These are phyloP conservation scores for Microplitis demolitor DNA, from an alignment of 1,140 invertebrate genomes.

Conservation along the genomic window DNA sequence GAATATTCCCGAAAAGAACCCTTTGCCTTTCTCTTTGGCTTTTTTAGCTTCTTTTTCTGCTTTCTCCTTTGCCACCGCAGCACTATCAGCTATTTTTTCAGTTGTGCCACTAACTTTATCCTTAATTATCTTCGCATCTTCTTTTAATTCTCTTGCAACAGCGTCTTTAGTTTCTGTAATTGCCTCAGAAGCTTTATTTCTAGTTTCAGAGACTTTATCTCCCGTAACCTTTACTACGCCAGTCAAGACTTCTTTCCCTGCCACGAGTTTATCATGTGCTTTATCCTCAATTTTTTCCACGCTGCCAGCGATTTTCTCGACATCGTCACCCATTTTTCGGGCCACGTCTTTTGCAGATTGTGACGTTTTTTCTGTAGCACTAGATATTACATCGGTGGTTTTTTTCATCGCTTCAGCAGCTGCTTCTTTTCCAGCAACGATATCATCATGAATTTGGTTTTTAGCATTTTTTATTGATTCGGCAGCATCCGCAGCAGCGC, in stretches of 20 bases:
- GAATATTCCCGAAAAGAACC: conserved; percentile 38
- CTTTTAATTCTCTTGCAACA: conserved; percentile 9
- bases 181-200: neutral
- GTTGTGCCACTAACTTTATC: conserved; percentile 17
- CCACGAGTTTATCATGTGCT: neutral
- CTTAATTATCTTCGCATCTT: conserved; percentile 11
- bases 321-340: too few relatives aligned
- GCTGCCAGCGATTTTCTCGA: neutral
- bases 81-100: conserved; percentile 11
- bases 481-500: neutral
- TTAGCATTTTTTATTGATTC: neutral
- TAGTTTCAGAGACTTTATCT: conserved; percentile 3
- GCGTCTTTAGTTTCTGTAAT: conserved; percentile 14
- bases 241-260: neutral
- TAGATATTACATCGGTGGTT: neutral
- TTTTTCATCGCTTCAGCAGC: neutral
- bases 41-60: conserved; percentile 31
- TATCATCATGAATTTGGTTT: neutral
- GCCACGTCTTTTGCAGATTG: too few relatives aligned
- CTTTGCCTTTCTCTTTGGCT: conserved; percentile 34
- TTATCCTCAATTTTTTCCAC: neutral
- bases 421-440: neutral
- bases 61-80: conserved; percentile 10
- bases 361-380: neutral
- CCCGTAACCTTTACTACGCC: conserved; percentile 7